These are phyloP conservation scores for Acheta domesticus DNA, from an alignment of 2,888 invertebrate species.

Conservation along the genomic window DNA sequence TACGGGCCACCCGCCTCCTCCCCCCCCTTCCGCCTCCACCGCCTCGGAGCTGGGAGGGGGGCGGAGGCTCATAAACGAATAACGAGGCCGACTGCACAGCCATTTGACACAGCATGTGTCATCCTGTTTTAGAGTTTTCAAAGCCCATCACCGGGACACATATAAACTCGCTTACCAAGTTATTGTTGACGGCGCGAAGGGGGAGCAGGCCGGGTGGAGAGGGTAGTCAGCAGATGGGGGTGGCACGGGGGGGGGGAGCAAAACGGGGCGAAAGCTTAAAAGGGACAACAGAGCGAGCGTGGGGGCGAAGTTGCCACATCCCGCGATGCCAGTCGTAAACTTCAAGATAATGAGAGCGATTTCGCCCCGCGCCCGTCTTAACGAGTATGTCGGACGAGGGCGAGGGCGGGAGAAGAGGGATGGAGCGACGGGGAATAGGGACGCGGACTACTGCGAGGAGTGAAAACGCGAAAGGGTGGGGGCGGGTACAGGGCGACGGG, in stretches of 20 bases:
- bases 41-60: not conserved
- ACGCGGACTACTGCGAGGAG: not conserved
- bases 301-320: slow-evolving; percentile 18
- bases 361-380: not conserved
- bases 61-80: slow-evolving; percentile 10
- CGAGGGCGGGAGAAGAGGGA: not conserved
- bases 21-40: no score
- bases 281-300: not conserved
- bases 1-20: no score
- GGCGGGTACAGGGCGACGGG: not conserved
- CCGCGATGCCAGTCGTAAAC: not conserved
- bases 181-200: not conserved
- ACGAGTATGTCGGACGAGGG: not conserved
- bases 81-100: slow-evolving; percentile 9
- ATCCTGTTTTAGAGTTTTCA: slow-evolving; percentile 9
- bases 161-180: slow-evolving; percentile 6
- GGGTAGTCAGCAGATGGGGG: not conserved
- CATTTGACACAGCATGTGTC: not conserved
- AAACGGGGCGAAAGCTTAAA: not conserved
- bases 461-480: not conserved
- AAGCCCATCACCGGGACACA: not conserved
- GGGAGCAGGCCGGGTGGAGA: not conserved
- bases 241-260: not conserved
- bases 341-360: slow-evolving; percentile 9
- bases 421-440: not conserved